These are phyloP conservation scores for Pogonocichla stellata DNA, from an alignment of 2,113 vertebrate species.

Conservation along the genomic window DNA sequence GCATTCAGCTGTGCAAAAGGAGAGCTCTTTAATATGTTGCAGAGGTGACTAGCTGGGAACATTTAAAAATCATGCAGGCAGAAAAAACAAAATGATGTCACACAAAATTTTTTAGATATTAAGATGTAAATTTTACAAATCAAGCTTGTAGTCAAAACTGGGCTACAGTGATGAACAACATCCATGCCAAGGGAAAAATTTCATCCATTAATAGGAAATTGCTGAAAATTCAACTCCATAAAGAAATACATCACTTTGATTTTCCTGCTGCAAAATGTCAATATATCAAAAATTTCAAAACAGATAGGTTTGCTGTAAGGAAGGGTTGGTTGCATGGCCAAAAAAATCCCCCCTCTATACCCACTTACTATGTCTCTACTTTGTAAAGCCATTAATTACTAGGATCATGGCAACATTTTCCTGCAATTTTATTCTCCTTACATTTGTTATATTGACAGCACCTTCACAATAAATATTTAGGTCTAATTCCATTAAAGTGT, in stretches of 20 bases:
- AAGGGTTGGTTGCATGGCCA: neutral
- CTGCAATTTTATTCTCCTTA: no score
- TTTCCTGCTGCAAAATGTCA: neutral
- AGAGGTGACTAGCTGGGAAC: neutral
- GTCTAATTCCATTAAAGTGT: neutral
- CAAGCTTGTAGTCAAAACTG: neutral
- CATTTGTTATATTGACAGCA: neutral
- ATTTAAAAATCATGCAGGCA: neutral
- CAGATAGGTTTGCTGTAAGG: neutral
- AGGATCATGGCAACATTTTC: neutral
- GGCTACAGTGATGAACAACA: neutral
- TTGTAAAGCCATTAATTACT: neutral
- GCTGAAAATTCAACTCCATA: neutral
- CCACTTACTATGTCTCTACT: neutral
- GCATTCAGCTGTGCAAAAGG: neutral
- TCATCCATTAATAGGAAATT: neutral
- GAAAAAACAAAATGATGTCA: neutral
- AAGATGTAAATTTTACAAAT: neutral
- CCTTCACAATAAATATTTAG: neutral
- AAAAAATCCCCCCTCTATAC: accelerated
- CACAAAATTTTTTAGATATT: neutral
- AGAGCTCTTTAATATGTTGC: accelerated
- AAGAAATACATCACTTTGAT: neutral
- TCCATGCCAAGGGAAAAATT: neutral
- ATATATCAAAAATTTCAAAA: neutral